phyloP scores from a whole-genome alignment of 2,797 vertebrate genomes.

The Lagocephalus sceleratus region DNA sequence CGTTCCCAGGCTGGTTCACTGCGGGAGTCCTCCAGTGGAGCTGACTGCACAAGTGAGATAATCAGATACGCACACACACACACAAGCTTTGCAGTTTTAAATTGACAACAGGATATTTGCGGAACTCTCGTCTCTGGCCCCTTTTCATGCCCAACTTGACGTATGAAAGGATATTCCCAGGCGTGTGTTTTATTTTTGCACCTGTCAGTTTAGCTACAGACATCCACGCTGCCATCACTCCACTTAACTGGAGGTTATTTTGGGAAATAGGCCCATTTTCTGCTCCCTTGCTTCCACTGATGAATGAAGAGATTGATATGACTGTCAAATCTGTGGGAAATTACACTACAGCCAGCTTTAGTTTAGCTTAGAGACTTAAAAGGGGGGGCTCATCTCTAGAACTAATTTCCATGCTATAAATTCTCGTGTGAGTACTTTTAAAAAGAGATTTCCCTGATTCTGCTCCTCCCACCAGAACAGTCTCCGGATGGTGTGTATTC shows the following conservation, averaged over 20 bases:
- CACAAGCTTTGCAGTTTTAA: conserved; percentile 52
- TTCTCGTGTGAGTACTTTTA: no score
- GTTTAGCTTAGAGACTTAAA: no score
- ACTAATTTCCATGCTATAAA: background rate
- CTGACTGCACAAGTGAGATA: conserved; percentile 62
- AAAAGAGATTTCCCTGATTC: no score
- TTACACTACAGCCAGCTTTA: no score
- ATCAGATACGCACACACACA: conserved; percentile 35
- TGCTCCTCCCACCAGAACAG: no score
- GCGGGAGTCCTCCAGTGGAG: conserved; percentile 58
- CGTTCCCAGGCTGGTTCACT: conserved; percentile 46
- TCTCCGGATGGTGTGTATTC: no score
- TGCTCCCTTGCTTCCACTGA: background rate
- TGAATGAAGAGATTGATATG: background rate
- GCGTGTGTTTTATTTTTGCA: conserved; percentile 36
- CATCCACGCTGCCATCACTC: conserved; percentile 12
- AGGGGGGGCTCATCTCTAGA: no score
- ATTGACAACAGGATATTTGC: conserved; percentile 49
- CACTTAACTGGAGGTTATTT: background rate
- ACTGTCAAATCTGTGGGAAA: background rate
- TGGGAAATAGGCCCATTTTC: background rate
- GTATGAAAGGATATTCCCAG: conserved; percentile 43
- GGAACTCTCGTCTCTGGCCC: conserved; percentile 8
- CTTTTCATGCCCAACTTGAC: conserved; percentile 33
- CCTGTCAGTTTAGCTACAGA: conserved; percentile 32